Conservation (phyloP, 2,797 vertebrate species). For the Pristis pectinata region DNA sequence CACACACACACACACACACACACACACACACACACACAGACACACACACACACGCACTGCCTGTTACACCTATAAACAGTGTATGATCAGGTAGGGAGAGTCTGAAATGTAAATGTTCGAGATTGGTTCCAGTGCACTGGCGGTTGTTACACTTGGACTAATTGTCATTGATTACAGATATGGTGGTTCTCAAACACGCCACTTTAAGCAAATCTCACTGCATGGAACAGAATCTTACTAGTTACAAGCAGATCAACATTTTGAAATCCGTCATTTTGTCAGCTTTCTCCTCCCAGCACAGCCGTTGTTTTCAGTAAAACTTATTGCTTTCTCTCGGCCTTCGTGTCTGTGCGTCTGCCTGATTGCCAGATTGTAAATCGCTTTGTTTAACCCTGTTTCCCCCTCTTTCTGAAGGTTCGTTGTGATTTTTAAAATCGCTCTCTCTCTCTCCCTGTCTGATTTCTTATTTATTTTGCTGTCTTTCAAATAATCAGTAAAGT, state of each 20-base stretch:
- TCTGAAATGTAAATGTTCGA: not conserved
- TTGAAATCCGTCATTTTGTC: not conserved
- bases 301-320: not conserved
- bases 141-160: not conserved
- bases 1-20: no score
- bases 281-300: not conserved
- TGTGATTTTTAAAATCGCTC: not conserved
- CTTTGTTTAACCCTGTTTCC: no score
- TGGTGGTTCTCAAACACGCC: not conserved
- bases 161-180: not conserved
- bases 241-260: not conserved
- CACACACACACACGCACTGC: no score
- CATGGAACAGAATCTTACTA: not conserved
- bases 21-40: no score
- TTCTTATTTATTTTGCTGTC: not conserved
- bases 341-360: not conserved
- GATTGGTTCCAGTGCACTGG: not conserved
- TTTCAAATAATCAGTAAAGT: no score
- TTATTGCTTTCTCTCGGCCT: not conserved
- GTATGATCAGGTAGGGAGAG: not conserved
- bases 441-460: not conserved
- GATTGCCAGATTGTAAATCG: not conserved
- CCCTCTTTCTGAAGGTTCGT: not conserved
- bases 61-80: not conserved
- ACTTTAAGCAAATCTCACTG: not conserved